Percentiles rank a stretch among this genome's conserved stretches.
Conservation (phyloP, 2,888 invertebrate genomes). For the Pyrrhia umbra region DNA sequence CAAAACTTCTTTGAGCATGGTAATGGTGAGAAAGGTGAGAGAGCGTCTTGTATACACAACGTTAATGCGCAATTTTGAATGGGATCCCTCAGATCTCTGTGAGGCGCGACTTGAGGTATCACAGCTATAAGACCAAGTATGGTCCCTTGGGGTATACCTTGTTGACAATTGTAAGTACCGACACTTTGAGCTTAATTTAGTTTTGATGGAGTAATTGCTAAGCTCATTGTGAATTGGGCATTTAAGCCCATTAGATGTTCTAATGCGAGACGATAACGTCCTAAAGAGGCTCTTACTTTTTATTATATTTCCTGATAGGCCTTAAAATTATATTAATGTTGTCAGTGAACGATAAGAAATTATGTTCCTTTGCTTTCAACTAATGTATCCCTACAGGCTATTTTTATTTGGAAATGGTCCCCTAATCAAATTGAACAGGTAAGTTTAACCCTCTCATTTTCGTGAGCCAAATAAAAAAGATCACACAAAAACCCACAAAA, state of each 20-base stretch:
- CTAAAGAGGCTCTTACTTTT: conserved; percentile 35
- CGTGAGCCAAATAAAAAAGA: conserved; percentile 33
- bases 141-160: conserved; percentile 21
- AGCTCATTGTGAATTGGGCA: conserved; percentile 20
- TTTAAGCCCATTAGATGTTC: conserved; percentile 28
- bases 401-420: too few relatives aligned
- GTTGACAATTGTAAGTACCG: conserved; percentile 25
- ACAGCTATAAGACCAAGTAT: conserved; percentile 23
- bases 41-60: conserved; percentile 58
- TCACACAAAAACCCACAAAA: conserved; percentile 47
- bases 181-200: conserved; percentile 32
- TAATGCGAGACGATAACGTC: conserved; percentile 38
- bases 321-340: conserved; percentile 38
- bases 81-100: conserved; percentile 32
- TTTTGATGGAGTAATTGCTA: conserved; percentile 47
- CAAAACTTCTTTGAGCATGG: conserved; percentile 53
- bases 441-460: conserved; percentile 4
- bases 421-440: not conserved
- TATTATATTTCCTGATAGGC: conserved; percentile 39
- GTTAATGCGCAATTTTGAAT: conserved; percentile 60
- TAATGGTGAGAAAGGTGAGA: conserved; percentile 55
- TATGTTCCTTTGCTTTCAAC: not conserved
- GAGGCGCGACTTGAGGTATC: conserved; percentile 21
- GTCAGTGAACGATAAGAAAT: conserved; percentile 12
- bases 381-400: not conserved